phyloP scores from a whole-genome alignment of 2,113 vertebrate genomes.

The Gymnorhina tibicen region DNA sequence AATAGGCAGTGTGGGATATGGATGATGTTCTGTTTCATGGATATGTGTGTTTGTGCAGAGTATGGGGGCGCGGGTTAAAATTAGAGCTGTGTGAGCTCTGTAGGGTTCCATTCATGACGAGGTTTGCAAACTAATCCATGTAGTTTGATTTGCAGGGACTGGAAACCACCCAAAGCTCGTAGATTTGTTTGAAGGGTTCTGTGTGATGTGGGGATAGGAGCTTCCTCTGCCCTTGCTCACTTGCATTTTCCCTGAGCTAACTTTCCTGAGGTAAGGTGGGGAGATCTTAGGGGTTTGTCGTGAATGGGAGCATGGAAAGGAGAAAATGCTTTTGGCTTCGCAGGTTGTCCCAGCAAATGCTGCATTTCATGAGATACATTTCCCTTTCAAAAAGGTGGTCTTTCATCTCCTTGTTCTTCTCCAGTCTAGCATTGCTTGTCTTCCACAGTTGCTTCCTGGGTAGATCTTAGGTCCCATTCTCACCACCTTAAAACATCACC shows the following conservation, averaged over 20 bases:
- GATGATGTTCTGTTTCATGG: background rate
- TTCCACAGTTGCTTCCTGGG: background rate
- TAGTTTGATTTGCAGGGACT: background rate
- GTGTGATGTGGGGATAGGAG: background rate
- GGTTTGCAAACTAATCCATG: conserved; percentile 4
- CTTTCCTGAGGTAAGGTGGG: background rate
- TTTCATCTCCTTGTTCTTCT: background rate
- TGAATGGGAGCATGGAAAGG: background rate
- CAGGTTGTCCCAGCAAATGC: background rate
- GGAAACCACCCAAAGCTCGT: background rate
- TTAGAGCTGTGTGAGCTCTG: background rate
- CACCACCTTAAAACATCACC: background rate
- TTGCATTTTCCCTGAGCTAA: background rate
- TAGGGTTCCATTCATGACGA: background rate
- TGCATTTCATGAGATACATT: background rate
- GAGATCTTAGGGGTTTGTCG: background rate
- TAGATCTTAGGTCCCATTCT: background rate
- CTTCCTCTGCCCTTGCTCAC: background rate
- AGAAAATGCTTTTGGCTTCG: background rate
- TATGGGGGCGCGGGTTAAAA: background rate
- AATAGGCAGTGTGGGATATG: background rate
- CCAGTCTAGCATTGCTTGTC: background rate
- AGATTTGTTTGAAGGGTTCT: background rate
- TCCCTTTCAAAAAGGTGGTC: background rate
- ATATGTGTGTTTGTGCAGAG: background rate